Evolutionary conservation across 2,888 invertebrate genomes (phyloP).

Genomic region (Corythucha ciliata): DNA sequence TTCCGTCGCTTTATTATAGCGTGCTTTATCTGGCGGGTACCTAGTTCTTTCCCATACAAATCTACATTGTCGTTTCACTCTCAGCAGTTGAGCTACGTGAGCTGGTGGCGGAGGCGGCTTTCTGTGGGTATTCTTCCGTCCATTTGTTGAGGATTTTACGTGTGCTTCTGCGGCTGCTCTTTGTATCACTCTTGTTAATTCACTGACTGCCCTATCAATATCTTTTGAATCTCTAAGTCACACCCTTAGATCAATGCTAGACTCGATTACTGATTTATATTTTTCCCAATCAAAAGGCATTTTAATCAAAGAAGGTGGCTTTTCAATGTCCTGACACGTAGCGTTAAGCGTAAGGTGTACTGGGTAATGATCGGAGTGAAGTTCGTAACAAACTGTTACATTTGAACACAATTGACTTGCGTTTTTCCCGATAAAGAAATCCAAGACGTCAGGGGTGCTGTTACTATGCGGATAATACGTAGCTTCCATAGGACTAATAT

Average conservation of each 20-base stretch:
- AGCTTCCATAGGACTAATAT: constrained; percentile 1
- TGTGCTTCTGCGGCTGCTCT: constrained; percentile 1
- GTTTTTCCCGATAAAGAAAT: constrained; percentile 10
- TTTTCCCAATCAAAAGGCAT: constrained; percentile 10
- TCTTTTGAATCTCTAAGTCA: background rate
- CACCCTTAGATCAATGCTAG: background rate
- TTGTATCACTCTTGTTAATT: constrained; percentile 7
- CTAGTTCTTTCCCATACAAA: background rate
- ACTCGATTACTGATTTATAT: constrained; percentile 10
- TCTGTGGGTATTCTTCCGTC: background rate
- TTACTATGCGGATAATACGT: constrained; percentile 6
- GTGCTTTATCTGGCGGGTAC: constrained; percentile 1
- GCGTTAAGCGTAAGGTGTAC: background rate
- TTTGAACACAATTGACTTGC: background rate
- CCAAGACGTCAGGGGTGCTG: constrained; percentile 9
- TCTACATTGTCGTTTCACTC: constrained; percentile 6
- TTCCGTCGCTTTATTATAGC: background rate
- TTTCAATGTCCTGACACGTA: background rate
- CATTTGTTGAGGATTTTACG: background rate
- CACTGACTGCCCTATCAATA: constrained; percentile 13
- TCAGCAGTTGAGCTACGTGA: background rate
- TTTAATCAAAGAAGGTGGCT: background rate
- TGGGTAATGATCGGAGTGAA: constrained; percentile 13
- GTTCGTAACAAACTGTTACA: constrained; percentile 1
- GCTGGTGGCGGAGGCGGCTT: background rate